These are phyloP conservation scores for Bombylius discolor DNA, from an alignment of 2,888 invertebrate genomes.

Conservation along the genomic window DNA sequence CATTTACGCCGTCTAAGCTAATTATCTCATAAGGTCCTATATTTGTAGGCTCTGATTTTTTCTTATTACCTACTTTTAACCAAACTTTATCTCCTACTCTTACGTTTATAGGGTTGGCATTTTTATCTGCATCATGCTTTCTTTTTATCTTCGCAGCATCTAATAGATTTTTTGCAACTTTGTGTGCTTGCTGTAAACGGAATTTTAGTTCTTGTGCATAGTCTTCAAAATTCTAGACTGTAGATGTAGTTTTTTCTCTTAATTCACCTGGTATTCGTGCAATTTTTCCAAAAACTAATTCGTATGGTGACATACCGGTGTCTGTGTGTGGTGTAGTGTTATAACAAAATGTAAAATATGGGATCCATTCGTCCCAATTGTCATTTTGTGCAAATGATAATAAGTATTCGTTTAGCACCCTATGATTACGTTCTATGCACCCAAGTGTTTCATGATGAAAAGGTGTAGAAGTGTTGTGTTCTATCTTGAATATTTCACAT, in stretches of 20 bases:
- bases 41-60: neutral
- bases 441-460: slow-evolving; percentile 15
- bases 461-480: slow-evolving; percentile 10
- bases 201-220: neutral
- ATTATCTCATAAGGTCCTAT: neutral
- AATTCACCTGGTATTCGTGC: neutral
- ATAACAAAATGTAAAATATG: slow-evolving; percentile 8
- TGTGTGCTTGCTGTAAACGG: neutral
- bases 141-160: neutral
- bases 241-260: neutral
- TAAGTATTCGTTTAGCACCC: slow-evolving; percentile 15
- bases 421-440: slow-evolving; percentile 15
- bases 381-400: slow-evolving; percentile 8
- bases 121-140: neutral
- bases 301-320: neutral
- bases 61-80: neutral
- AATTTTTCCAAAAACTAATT: neutral
- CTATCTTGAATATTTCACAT: slow-evolving; percentile 6
- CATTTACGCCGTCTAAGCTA: too few relatives aligned
- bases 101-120: neutral
- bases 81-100: neutral
- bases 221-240: neutral
- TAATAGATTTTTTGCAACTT: neutral
- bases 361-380: slow-evolving; percentile 13
- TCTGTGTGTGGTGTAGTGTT: slow-evolving; percentile 7